Evolutionary conservation across 2,888 invertebrate genomes (phyloP).

Genomic region (Oxytorus armatus): DNA sequence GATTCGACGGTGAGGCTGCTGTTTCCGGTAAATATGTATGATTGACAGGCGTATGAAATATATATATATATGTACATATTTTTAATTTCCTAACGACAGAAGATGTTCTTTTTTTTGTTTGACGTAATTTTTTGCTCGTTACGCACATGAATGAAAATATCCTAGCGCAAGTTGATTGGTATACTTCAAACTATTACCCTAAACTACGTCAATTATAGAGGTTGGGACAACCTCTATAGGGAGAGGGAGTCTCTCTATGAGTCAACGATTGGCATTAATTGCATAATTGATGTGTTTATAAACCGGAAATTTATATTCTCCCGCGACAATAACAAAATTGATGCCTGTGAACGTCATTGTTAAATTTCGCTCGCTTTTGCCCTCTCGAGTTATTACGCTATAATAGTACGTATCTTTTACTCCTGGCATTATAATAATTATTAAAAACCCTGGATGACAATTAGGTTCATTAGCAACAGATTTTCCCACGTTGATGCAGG

Average conservation of each 20-base stretch:
- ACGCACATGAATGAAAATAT: background rate
- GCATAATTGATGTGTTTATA: conserved; percentile 36
- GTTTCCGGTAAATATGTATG: conserved; percentile 45
- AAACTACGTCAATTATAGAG: background rate
- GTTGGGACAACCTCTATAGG: no score
- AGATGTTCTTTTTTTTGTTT: background rate
- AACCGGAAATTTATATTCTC: conserved; percentile 18
- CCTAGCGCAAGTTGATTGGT: background rate
- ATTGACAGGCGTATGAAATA: conserved; percentile 37
- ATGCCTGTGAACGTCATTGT: conserved; percentile 13
- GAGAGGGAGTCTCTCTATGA: background rate
- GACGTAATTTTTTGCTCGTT: background rate
- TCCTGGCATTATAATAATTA: conserved; percentile 39
- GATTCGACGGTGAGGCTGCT: conserved; percentile 34
- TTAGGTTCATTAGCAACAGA: conserved; percentile 40
- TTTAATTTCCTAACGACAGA: background rate
- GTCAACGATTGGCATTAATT: conserved; percentile 7
- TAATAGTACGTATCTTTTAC: conserved; percentile 25
- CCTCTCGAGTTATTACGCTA: background rate
- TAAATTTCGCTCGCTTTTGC: background rate
- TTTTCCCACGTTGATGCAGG: background rate
- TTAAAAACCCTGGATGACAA: conserved; percentile 32
- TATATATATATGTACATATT: conserved; percentile 11
- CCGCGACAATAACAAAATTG: conserved; percentile 40
- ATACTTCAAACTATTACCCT: background rate